Evolutionary conservation across 1,140 invertebrate genomes (phyloP), one percentile per base, ranked within the genome.

Genomic region (Heliothis virescens): DNA sequence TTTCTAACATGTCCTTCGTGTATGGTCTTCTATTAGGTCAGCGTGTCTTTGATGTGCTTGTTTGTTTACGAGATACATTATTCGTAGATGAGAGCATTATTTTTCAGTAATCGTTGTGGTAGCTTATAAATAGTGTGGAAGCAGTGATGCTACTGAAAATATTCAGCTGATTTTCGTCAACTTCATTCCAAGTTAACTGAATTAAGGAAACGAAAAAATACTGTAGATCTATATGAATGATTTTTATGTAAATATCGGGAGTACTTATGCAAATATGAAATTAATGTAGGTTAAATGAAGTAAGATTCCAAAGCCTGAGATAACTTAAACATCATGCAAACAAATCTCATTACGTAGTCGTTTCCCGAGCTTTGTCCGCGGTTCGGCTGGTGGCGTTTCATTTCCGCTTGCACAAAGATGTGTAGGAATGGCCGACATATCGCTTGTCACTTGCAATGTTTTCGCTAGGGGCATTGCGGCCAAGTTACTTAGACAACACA

Each of bases 301-400:
- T 2, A 2, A 7, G 7, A 21, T 21, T 2, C 10, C 21, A 11
- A 57, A 57, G 18, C 3, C 47, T 21, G 4, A 21, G 13, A 52
- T 34, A 18, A 5, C 41, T 65, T 21, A 18, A 48, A 67, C 10
- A 13, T 0, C 41, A 18, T 12, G 3, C 63, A 87, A 86, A 84
- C 80, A 81, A 79, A 87, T 77, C 85, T 86, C 76, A 87, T 89
- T 89, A 41, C 5, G 1, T 82, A 80, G 55, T 26, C 65, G 63
- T 86, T 88, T 89, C 89, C 87, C 86, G 84, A 52, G 55, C 60
- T 26, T 63, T 69, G 47, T 1, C 34, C 50, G 72, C 13, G 41
- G 55, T 47, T 50, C 53, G 69, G 18, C 52, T 71, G 47, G 29
- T 79, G 67, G 82, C 81, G 47, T 59, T 71, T 83, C 83, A 89